A percentile compares a stretch with the other conserved stretches of the same genome.
phyloP scores from a whole-genome alignment of 2,797 vertebrate species.

The Sebastes minor region DNA sequence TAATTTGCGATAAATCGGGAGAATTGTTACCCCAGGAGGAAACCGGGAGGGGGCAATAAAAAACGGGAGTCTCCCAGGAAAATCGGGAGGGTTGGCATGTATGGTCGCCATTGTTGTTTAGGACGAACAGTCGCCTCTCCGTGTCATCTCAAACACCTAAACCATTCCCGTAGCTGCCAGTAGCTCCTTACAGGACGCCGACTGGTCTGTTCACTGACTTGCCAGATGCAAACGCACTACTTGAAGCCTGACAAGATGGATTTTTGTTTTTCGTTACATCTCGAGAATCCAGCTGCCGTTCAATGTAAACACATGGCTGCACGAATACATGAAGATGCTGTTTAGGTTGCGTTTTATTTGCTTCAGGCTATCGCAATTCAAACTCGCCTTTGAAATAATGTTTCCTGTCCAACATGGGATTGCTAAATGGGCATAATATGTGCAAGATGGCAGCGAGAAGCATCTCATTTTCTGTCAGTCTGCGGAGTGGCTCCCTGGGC shows the following conservation, averaged over 20 bases:
- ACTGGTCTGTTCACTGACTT: background rate
- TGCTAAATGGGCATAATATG: constrained; percentile 63
- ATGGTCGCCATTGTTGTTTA: too few species aligned
- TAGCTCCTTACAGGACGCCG: background rate
- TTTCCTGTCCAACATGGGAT: constrained; percentile 36
- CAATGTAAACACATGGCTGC: background rate
- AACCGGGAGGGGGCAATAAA: background rate
- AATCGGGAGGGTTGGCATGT: too few species aligned
- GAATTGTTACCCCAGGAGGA: background rate
- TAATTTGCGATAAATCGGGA: background rate
- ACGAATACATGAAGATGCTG: constrained; percentile 33
- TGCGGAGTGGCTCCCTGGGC: constrained; percentile 55
- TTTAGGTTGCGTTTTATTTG: constrained; percentile 46
- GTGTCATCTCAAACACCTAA: background rate
- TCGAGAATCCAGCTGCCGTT: background rate
- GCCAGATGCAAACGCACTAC: background rate
- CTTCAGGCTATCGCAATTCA: constrained; percentile 38
- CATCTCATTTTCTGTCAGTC: constrained; percentile 52
- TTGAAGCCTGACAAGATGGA: background rate
- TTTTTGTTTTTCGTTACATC: background rate
- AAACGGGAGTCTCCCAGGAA: background rate
- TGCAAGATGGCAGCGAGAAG: constrained; percentile 49
- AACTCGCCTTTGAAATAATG: constrained; percentile 52
- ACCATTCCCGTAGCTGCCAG: background rate
- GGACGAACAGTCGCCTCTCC: background rate